phyloP scores from a whole-genome alignment of 1,140 invertebrate genomes.

The Saccostrea glomerata region DNA sequence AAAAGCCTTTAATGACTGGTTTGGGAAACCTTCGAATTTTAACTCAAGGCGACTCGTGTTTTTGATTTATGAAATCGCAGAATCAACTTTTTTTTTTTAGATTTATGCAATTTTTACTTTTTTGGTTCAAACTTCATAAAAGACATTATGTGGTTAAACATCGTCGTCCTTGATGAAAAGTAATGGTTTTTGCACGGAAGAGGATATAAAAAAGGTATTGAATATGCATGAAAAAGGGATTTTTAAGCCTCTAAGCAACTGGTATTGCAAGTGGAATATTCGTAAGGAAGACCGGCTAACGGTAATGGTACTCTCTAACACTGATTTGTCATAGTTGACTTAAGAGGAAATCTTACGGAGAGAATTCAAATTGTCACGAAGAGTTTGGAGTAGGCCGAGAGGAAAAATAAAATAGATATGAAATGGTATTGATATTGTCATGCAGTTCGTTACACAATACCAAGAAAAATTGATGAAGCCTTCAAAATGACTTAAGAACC shows the following conservation, averaged over 20 bases:
- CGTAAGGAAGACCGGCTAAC: not conserved
- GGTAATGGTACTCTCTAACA: not conserved
- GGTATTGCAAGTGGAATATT: not conserved
- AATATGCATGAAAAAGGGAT: not conserved
- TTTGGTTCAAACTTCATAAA: no score
- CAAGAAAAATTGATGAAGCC: not conserved
- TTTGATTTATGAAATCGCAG: no score
- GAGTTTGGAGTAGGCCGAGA: not conserved
- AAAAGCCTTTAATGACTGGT: no score
- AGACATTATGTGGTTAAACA: no score
- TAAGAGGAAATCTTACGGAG: not conserved
- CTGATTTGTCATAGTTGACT: conserved; percentile 7
- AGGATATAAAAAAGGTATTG: not conserved
- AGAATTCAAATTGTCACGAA: not conserved
- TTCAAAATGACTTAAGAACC: not conserved
- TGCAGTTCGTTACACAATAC: not conserved
- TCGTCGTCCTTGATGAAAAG: conserved; percentile 10
- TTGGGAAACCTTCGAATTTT: no score
- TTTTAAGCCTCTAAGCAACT: not conserved
- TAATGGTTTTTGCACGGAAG: not conserved
- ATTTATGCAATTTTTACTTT: no score
- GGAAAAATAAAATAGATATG: not conserved
- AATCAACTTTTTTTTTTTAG: no score
- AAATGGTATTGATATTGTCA: not conserved
- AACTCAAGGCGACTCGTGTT: no score